Evolutionary conservation across 2,113 vertebrate species (phyloP), one percentile per base, ranked within the genome.

Genomic region (Poeciliopsis occidentalis): DNA sequence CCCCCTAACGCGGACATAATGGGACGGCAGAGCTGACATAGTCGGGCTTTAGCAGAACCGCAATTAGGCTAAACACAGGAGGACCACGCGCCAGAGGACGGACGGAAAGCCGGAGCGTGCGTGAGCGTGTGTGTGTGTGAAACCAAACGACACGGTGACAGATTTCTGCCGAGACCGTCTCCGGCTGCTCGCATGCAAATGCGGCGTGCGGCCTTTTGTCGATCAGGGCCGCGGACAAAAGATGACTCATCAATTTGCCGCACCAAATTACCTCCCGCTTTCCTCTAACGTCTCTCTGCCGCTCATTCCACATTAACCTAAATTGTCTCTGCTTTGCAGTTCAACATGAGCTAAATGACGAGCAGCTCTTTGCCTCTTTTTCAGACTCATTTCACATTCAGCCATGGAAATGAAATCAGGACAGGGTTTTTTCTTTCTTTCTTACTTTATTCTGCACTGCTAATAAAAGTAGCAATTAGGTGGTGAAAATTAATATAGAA

Each of bases 311-410:
- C 86, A 89, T 90, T 80, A 83, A 85, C 85, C 83, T 74, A 84
- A 88, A 90, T 89, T 85, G 87, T 87, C 76, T 86, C 82, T 64
- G 80, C 82, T 82, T 84, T 82, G 85, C 86, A 75, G 76, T 76
- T 80, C 73, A 72, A 84, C 89, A 85, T 41, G 81, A 84, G 79
- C 81, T 66, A 84, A 90, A 84, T 84, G 86, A 89, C 83, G 72
- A 84, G 86, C 81, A 22, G 66, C 67, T 64, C 86, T 88, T 81
- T 84, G 85, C 86, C 88, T 90, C 85, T 87, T 86, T 91, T 90
- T 87, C 85, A 86, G 71, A 88, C 89, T 91, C 87, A 89, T 90
- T 92, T 91, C 84, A 90, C 90, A 85, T 87, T 84, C 84, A 85
- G 78, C 81, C 83, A 64, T 71, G 85, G 78, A 92, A 88, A 91